Evolutionary conservation across 2,113 vertebrate genomes (phyloP).

Genomic region (Istiophorus platypterus): DNA sequence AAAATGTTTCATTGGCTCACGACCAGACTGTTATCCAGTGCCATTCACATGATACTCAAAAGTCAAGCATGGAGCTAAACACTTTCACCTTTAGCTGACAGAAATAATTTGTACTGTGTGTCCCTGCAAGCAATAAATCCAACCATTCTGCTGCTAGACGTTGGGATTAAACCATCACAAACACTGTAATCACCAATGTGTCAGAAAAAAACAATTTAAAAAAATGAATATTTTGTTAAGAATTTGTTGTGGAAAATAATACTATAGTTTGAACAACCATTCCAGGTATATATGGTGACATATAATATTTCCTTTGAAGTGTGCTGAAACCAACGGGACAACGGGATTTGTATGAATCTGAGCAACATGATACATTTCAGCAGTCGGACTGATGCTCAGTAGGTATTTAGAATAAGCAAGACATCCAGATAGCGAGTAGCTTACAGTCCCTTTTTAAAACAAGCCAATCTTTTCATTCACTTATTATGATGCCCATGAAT

Average conservation of each 20-base stretch:
- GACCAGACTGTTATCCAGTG: neutral
- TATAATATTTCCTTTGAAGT: neutral
- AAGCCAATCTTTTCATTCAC: conserved; percentile 51
- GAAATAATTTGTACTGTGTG: neutral
- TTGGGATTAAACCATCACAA: too few species aligned
- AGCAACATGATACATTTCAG: conserved; percentile 13
- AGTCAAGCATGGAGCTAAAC: neutral
- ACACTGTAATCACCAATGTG: neutral
- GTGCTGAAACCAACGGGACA: neutral
- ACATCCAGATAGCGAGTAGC: conserved; percentile 4
- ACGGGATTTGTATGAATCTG: neutral
- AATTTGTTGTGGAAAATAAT: neutral
- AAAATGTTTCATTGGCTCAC: neutral
- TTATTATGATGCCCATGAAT: conserved; percentile 49
- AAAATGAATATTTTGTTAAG: neutral
- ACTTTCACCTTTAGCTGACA: conserved; percentile 17
- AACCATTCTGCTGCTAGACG: neutral
- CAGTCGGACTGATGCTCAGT: neutral
- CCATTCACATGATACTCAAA: neutral
- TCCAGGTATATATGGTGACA: neutral
- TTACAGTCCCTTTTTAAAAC: conserved; percentile 14
- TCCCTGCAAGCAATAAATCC: neutral
- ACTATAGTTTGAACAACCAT: neutral
- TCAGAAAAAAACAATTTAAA: neutral
- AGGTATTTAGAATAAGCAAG: conserved; percentile 1